phyloP scores from a whole-genome alignment of 2,888 invertebrate species.

The Gisinianus flammeolus region DNA sequence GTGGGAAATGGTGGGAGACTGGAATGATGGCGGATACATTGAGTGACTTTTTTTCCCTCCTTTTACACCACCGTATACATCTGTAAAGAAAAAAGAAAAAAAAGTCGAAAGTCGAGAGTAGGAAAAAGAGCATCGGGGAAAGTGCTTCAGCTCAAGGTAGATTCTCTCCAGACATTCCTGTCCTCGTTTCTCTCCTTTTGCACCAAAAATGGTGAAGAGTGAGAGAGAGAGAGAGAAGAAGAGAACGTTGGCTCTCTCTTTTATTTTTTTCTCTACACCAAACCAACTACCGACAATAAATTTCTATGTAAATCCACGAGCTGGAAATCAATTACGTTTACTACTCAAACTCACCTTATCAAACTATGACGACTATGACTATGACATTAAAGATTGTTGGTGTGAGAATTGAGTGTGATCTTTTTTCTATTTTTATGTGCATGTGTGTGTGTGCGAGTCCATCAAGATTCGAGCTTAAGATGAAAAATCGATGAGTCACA shows the following conservation, averaged over 20 bases:
- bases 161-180: too few species aligned
- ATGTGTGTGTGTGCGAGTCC: background rate
- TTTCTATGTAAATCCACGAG: constrained; percentile 30
- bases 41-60: too few species aligned
- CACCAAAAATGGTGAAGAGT: too few species aligned
- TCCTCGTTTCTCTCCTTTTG: background rate
- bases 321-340: constrained; percentile 31
- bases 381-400: constrained; percentile 9
- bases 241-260: too few species aligned
- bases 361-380: background rate
- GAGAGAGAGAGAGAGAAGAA: too few species aligned
- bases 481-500: constrained; percentile 33
- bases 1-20: background rate
- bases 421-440: background rate
- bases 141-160: too few species aligned
- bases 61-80: too few species aligned
- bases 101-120: background rate
- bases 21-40: too few species aligned
- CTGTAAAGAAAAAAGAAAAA: too few species aligned
- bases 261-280: too few species aligned
- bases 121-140: too few species aligned
- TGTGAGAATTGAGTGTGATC: background rate
- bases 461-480: background rate
- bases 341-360: background rate
- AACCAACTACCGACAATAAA: constrained; percentile 22